Percentiles rank a stretch among this genome's conserved stretches.
Evolutionary conservation across 1,140 invertebrate genomes (phyloP).

Genomic region (Philotrypesis tridentata): DNA sequence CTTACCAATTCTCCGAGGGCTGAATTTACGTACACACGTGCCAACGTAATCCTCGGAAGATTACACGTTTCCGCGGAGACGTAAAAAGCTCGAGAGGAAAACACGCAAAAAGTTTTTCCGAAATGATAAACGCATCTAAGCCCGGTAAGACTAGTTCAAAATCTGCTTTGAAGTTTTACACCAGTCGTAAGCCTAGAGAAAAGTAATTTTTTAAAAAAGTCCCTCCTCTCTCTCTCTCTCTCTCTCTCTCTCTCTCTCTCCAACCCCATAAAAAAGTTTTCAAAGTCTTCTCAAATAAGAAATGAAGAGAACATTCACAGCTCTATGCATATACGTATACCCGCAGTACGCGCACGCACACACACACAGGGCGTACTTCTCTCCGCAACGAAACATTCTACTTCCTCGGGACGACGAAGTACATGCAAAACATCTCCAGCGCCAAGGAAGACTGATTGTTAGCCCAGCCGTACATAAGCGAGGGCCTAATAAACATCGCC

Average conservation of each 20-base stretch:
- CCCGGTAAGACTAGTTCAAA: neutral
- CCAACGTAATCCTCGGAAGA: too few relatives aligned
- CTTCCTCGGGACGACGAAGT: too few relatives aligned
- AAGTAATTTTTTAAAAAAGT: neutral
- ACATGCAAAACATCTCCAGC: too few relatives aligned
- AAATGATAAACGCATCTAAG: neutral
- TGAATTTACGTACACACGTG: too few relatives aligned
- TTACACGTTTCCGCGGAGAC: neutral
- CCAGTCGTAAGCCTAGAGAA: neutral
- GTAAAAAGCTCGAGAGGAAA: neutral
- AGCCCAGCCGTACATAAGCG: too few relatives aligned
- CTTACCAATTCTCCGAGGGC: too few relatives aligned
- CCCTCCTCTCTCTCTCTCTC: too few relatives aligned
- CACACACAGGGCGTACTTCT: neutral
- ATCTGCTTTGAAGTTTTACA: neutral
- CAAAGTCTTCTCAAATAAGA: neutral
- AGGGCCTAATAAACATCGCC: neutral
- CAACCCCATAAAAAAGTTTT: neutral
- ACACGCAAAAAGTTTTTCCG: neutral
- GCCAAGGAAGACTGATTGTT: too few relatives aligned
- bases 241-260: neutral
- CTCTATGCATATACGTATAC: too few relatives aligned
- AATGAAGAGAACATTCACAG: neutral
- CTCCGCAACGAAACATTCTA: neutral
- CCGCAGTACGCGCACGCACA: too few relatives aligned